A percentile compares a stretch with the other conserved stretches of the same genome.
Evolutionary conservation across 2,888 invertebrate genomes (phyloP).

Genomic region (Ecdyonurus torrentis): DNA sequence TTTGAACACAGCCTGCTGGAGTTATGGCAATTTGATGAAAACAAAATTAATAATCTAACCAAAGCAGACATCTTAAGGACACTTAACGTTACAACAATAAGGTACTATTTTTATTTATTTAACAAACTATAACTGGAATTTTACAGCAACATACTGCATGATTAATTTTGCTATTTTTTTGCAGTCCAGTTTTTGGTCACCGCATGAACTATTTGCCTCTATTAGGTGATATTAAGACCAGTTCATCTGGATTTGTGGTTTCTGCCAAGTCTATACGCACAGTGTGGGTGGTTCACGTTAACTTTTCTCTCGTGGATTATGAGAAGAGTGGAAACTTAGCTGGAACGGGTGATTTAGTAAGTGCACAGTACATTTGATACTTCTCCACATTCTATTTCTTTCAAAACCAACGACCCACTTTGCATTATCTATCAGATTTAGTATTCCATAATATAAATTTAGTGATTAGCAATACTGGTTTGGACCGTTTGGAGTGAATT

Average conservation of each 20-base stretch:
- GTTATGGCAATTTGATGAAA: conserved; percentile 45
- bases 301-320: conserved; percentile 47
- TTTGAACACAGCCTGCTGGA: conserved; percentile 47
- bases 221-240: conserved; percentile 40
- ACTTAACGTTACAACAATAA: conserved; percentile 37
- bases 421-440: too few species aligned
- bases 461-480: too few species aligned
- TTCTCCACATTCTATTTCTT: too few species aligned
- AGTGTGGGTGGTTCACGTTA: conserved; percentile 45
- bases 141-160: neutral
- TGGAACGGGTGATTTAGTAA: conserved; percentile 60
- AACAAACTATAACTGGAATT: conserved; percentile 4
- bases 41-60: conserved; percentile 34
- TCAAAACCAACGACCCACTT: too few species aligned
- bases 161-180: conserved; percentile 13
- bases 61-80: conserved; percentile 41
- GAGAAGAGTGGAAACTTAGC: conserved; percentile 49
- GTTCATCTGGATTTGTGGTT: conserved; percentile 40
- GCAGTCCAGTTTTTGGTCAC: conserved; percentile 47
- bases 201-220: conserved; percentile 41
- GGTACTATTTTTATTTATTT: conserved; percentile 21
- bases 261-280: conserved; percentile 43
- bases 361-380: too few species aligned
- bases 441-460: too few species aligned
- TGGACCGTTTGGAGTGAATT: too few species aligned